Evolutionary conservation across 2,888 invertebrate species (phyloP), one percentile per base, ranked within the genome.

Genomic region (Ornithoptera alexandrae): DNA sequence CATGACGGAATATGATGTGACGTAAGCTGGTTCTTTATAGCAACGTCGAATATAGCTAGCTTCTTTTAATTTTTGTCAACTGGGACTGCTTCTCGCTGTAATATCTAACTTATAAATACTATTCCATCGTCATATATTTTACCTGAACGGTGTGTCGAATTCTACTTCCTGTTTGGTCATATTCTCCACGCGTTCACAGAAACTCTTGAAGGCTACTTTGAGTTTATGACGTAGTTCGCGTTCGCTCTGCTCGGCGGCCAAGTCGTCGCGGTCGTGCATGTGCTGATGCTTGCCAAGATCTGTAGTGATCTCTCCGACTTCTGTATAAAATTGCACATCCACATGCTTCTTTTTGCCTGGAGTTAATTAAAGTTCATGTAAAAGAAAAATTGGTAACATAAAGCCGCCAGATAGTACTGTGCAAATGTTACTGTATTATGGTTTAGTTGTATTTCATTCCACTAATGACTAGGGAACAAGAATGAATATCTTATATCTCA

Each of bases 231-330:
- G 93, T 75, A 99, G 93, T 82, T 99, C 99, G 65, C 99, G 93
- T 89, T 99, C 99, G 68, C 98, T 97, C 93, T 99, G 99, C 90
- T 99, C 99, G 8, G 99, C 98, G 0, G 99, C 98, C 71, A 99
- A 93, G 93, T 99, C 99, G 87, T 99, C 99, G 60, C 99, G 94
- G 90, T 99, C 99, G 86, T 99, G 99, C 99, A 99, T 99, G 88
- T 99, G 99, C 85, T 99, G 99, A 87, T 99, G 99, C 88, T 99
- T 99, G 61, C 99, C 99, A 79, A 99, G 94, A 93, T 99, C 99
- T 0, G 99, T 99, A 0, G 99, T 99, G 71, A 99, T 99, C 92
- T 99, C 99, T 79, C 99, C 99, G 67, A 99, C 99, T 92, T 99
- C 99, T 0, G 99, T 99, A 87, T 99, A 99, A 92, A 99, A 99